A percentile compares a stretch with the other conserved stretches of the same genome.
phyloP scores from a whole-genome alignment of 2,888 invertebrate genomes.

The Acleris emargana region DNA sequence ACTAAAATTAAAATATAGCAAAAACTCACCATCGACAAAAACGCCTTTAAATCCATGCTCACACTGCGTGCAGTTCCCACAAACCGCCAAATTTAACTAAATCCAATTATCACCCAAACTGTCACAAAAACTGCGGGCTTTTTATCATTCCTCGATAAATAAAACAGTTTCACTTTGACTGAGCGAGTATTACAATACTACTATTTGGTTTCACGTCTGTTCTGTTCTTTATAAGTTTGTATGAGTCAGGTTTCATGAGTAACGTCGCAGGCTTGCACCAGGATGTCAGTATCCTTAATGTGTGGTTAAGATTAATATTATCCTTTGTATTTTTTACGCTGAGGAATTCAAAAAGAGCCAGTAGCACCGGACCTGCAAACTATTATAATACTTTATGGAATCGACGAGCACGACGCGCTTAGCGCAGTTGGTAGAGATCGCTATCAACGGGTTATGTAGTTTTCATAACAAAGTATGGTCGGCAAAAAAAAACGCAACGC shows the following conservation, averaged over 20 bases:
- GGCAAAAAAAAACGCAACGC: too few species aligned
- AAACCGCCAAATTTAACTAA: conserved; percentile 25
- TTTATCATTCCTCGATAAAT: conserved; percentile 36
- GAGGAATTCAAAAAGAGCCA: too few species aligned
- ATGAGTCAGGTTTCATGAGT: conserved; percentile 24
- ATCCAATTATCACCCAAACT: conserved; percentile 18
- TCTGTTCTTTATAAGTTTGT: conserved; percentile 11
- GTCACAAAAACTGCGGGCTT: conserved; percentile 36
- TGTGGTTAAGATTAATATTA: not conserved
- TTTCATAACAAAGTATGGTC: too few species aligned
- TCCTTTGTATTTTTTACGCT: not conserved
- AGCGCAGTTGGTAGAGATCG: too few species aligned
- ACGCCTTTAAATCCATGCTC: conserved; percentile 23
- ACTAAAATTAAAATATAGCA: not conserved
- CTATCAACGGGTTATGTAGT: too few species aligned
- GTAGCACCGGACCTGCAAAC: too few species aligned
- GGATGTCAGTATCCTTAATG: conserved; percentile 18
- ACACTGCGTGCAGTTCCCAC: conserved; percentile 10
- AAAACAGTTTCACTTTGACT: conserved; percentile 42
- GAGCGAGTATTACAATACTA: not conserved
- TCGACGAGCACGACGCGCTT: too few species aligned
- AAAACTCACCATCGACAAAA: conserved; percentile 27
- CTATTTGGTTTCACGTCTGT: conserved; percentile 11
- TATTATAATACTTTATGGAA: too few species aligned
- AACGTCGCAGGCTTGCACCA: conserved; percentile 12